These are phyloP conservation scores for Sogatella furcifera DNA, from an alignment of 1,140 invertebrate genomes.

Conservation along the genomic window DNA sequence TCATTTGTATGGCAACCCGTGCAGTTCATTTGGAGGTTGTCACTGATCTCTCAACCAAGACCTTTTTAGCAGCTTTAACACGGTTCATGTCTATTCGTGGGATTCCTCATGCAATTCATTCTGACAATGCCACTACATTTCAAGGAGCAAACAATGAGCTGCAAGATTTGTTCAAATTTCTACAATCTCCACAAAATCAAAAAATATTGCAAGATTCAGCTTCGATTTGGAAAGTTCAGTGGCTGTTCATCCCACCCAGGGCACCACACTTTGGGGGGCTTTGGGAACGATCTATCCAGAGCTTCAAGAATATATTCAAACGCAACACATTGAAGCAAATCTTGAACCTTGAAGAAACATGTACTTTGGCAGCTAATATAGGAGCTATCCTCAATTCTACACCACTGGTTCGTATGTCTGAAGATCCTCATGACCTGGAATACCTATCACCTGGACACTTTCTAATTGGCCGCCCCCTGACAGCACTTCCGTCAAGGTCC, in stretches of 20 bases:
- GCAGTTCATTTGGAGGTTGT: conserved; percentile 32
- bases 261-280: conserved; percentile 25
- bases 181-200: background rate
- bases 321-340: too few relatives aligned
- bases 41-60: conserved; percentile 23
- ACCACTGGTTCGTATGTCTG: conserved; percentile 17
- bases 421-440: conserved; percentile 22
- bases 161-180: background rate
- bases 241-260: conserved; percentile 25
- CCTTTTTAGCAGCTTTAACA: conserved; percentile 24
- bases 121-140: conserved; percentile 29
- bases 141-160: conserved; percentile 21
- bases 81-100: conserved; percentile 26
- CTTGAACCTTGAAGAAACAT: conserved; percentile 23
- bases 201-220: background rate
- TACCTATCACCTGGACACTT: conserved; percentile 26
- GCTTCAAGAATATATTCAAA: conserved; percentile 14
- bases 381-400: conserved; percentile 27
- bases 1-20: conserved; percentile 28
- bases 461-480: conserved; percentile 26
- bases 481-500: conserved; percentile 26
- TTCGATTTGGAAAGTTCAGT: conserved; percentile 3
- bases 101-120: conserved; percentile 18
- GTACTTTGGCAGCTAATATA: conserved; percentile 24
- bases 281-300: conserved; percentile 26